Evolutionary conservation across 2,113 vertebrate species (phyloP).

Genomic region (Clarias macrocephalus): DNA sequence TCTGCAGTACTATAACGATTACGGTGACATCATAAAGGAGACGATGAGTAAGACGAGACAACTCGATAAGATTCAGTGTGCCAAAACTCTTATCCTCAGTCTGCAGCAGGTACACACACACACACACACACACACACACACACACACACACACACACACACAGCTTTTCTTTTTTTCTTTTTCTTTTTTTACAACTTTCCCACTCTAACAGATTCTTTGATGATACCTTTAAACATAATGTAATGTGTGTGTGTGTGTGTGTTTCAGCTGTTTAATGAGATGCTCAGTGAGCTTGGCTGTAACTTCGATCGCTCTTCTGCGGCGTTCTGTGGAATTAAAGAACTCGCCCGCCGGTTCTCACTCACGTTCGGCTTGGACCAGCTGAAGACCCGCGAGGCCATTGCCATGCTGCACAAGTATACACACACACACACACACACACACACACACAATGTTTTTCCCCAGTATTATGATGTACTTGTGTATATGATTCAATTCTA

Average conservation of each 20-base stretch:
- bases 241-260: slow-evolving; percentile 15
- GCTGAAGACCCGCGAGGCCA: slow-evolving; percentile 96
- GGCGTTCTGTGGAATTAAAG: slow-evolving; percentile 95
- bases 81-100: slow-evolving; percentile 98
- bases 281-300: slow-evolving; percentile 94
- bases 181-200: neutral
- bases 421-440: slow-evolving; percentile 30
- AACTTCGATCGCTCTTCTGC: slow-evolving; percentile 94
- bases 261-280: slow-evolving; percentile 93
- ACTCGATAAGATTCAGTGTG: slow-evolving; percentile 98
- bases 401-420: slow-evolving; percentile 99
- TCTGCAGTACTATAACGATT: slow-evolving; percentile 95
- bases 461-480: no score
- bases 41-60: slow-evolving; percentile 98
- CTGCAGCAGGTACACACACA: slow-evolving; percentile 86
- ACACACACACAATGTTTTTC: neutral
- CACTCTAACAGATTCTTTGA: neutral
- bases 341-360: slow-evolving; percentile 95
- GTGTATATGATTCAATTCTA: no score
- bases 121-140: slow-evolving; percentile 1
- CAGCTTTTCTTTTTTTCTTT: neutral
- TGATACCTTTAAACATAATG: neutral
- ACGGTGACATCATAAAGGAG: slow-evolving; percentile 99
- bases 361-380: slow-evolving; percentile 98
- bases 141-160: slow-evolving; percentile 9